Evolutionary conservation across 2,888 invertebrate genomes (phyloP), one percentile per base, ranked within the genome.

Genomic region (Sesamia inferens): DNA sequence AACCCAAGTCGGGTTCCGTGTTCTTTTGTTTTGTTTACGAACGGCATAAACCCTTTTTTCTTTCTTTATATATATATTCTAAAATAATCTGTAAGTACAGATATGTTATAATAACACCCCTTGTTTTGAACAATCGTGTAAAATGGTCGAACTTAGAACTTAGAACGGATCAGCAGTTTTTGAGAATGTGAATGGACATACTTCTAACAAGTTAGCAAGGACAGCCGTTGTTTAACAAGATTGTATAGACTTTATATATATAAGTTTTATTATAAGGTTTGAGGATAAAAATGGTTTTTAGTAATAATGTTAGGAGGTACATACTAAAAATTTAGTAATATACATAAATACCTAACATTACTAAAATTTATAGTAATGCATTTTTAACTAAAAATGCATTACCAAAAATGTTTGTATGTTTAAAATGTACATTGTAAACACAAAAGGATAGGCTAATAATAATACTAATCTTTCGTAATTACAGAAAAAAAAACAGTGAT

Each of bases 121-220:
- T n/a, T 16, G 11, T 31, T 77, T 77, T 39, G 16, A 5, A 2
- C 2, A 47, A n/a, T 47, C 31, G 51, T 68, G 44, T 59, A 8
- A 47, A 59, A 24, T n/a, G 16, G 39, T 51, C 16, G n/a, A n/a
- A n/a, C n/a, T n/a, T n/a, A n/a, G n/a, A n/a, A n/a, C 5, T 31
- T 14, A 42, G 19, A 58, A 7, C 24, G 10, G 47, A 48, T 57
- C 19, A 76, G 62, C 54, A 63, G 13, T 68, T 79, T 71, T 79
- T 19, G 31, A 65, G 70, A 68, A 81, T 71, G 48, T 74, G 47
- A 67, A 63, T 48, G 54, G 42, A 42, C 31, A 66, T 51, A 54
- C 22, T 51, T 14, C 16, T 76, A 39, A 42, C 14, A 55, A 51
- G 22, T 39, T 42, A 44, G 51, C n/a, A 65, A 66, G 48, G 76